Base-by-base conservation (phyloP, 2,797 vertebrate species). In the Arnoldichthys spilopterus region DNA sequence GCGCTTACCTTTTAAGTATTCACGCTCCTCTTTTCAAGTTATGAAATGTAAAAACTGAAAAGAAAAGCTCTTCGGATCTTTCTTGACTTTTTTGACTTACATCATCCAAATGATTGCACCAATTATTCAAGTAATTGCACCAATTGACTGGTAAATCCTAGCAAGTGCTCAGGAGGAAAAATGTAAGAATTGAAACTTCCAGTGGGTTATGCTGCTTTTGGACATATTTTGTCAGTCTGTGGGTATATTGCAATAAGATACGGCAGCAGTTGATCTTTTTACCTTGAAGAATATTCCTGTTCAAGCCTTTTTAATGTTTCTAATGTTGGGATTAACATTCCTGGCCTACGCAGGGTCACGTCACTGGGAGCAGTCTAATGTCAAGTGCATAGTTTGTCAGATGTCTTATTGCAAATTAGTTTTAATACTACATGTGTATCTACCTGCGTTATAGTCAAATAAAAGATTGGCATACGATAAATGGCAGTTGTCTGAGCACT, bases 231-330 rank as follows among this genome's bases (percentile, higher is more conserved):
- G 6, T 32, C 58, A 45, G 43, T 62, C 3, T 51, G 9, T 16
- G 49, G 47, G 54, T 49, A 67, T 67, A 9, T 67, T 30, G 69
- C 79, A 81, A 72, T 72, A 81, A 81, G 68, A 37, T n/a, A 51
- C 40, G 74, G 79, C 79, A 77, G 79, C 79, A 67, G 40, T n/a
- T 5, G 4, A 56, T 51, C 59, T 71, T 70, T 80, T 71, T 76
- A 72, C 63, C 45, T 54, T 66, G 3, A 40, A 37, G 22, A 37
- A 61, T 18, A n/a, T 24, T 56, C 37, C 8, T 56, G 5, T 45
- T 51, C 28, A 34, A 40, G 16, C 28, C 45, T 62, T 62, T 64
- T 63, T 47, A 75, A 72, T 4, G 13, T 49, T 59, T 24, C 18
- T 13, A 37, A 59, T 58, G 28, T 51, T 59, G 2, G 24, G 54